Evolutionary conservation across 2,888 invertebrate species (phyloP).

Genomic region (Cephus pygmeus): DNA sequence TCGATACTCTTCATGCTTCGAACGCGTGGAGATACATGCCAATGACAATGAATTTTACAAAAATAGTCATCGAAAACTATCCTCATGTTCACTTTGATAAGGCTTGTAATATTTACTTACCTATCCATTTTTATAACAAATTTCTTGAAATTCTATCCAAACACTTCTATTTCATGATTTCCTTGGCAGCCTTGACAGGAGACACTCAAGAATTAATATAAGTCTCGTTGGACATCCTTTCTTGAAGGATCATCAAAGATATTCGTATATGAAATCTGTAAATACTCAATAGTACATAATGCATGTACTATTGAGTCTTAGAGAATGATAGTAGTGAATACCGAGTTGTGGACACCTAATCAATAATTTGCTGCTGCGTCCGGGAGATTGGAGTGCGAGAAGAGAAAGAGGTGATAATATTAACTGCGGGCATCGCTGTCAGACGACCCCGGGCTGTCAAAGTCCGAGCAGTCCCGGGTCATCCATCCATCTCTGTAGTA

Average conservation of each 20-base stretch:
- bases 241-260: not conserved
- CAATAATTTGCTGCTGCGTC: not conserved
- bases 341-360: constrained; percentile 4
- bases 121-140: no score
- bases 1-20: not conserved
- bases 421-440: constrained; percentile 44
- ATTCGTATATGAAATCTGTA: not conserved
- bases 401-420: constrained; percentile 33
- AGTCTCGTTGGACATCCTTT: no score
- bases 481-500: constrained; percentile 29
- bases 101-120: no score
- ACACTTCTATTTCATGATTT: no score
- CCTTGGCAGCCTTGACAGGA: not conserved
- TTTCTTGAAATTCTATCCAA: no score
- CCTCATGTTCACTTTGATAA: no score
- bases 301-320: not conserved
- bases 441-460: constrained; percentile 58
- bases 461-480: constrained; percentile 47
- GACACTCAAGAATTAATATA: no score
- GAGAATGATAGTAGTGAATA: not conserved
- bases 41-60: not conserved
- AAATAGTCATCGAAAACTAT: not conserved
- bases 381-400: constrained; percentile 22
- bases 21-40: not conserved
- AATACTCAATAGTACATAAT: not conserved